These are phyloP conservation scores for Camponotus pennsylvanicus DNA, from an alignment of 1,140 invertebrate genomes.

Conservation along the genomic window DNA sequence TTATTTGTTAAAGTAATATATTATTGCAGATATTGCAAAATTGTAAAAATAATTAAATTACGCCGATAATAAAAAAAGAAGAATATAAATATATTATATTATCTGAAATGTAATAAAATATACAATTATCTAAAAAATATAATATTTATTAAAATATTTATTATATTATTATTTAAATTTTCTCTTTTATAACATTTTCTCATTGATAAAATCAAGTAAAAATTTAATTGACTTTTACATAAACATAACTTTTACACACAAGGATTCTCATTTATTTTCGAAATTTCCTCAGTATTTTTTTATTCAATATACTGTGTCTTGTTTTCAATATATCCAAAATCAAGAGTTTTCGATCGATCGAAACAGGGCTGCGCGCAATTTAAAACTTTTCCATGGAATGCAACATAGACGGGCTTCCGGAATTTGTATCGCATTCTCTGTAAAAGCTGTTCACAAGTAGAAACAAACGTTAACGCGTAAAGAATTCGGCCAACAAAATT, in stretches of 20 bases:
- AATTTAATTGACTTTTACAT: constrained; percentile 12
- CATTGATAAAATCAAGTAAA: neutral
- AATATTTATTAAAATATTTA: too few relatives aligned
- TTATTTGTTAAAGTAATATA: neutral
- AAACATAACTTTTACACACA: too few relatives aligned
- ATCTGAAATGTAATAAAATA: neutral
- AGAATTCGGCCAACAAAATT: constrained; percentile 52
- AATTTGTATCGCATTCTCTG: constrained; percentile 53
- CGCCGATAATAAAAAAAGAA: neutral
- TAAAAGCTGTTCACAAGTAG: constrained; percentile 38
- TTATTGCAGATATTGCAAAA: neutral
- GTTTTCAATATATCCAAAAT: constrained; percentile 19
- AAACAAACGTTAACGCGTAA: constrained; percentile 46
- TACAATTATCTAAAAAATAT: too few relatives aligned
- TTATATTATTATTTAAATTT: neutral
- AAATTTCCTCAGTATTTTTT: neutral
- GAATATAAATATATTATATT: neutral
- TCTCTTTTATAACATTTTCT: neutral
- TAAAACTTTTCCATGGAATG: constrained; percentile 53
- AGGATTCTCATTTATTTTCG: neutral
- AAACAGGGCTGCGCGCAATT: constrained; percentile 52
- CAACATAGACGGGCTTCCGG: constrained; percentile 25
- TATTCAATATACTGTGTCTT: neutral
- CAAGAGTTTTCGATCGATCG: constrained; percentile 47
- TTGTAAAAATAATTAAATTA: neutral